Base-by-base conservation (phyloP, 92 coral and sea anemone genomes). In the Porites lobata region DNA sequence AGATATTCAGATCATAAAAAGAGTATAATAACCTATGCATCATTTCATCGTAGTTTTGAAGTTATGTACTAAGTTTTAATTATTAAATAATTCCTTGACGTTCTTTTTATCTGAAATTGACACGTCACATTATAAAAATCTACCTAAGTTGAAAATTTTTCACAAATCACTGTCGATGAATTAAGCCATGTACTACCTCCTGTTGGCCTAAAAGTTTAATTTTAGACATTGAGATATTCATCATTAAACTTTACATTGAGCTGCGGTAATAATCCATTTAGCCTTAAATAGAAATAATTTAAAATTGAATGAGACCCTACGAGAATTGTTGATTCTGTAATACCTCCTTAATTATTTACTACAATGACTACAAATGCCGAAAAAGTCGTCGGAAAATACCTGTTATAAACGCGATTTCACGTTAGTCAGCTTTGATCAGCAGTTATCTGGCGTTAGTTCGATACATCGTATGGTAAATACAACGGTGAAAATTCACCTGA, bases 321-420 rank as follows among this genome's bases (percentile, higher is more conserved):
- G 47, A 4, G 47, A 38, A 7, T 67, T 19, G 24, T 72, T 50
- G 12, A 72, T 72, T 50, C 13, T 72, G 19, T 50, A 72, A n/a
- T n/a, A 17, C 15, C 58, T 71, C 43, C 56, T 69, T 19, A 24
- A 76, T 69, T 75, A 76, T 78, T 85, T 50, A 76, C 69, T 22
- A 53, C 24, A 50, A 74, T 71, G 50, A 10, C 38, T 14, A 63
- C 54, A 12, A 50, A 75, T 53, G 21, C 47, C 77, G 75, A 64
- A 75, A 50, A 61, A 50, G 85, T 79, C 15, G 61, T 26, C 21
- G 56, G 66, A 43, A 54, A 65, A 78, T 73, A 79, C 81, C 86
- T 87, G 82, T 59, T 72, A 57, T 61, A 52, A 38, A 38, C 50
- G 69, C 66, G 17, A 85, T 58, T 78, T 78, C 83, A 77, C 76